Conservation (phyloP, 2,797 vertebrate species). For the Notoglanidium macrostoma region DNA sequence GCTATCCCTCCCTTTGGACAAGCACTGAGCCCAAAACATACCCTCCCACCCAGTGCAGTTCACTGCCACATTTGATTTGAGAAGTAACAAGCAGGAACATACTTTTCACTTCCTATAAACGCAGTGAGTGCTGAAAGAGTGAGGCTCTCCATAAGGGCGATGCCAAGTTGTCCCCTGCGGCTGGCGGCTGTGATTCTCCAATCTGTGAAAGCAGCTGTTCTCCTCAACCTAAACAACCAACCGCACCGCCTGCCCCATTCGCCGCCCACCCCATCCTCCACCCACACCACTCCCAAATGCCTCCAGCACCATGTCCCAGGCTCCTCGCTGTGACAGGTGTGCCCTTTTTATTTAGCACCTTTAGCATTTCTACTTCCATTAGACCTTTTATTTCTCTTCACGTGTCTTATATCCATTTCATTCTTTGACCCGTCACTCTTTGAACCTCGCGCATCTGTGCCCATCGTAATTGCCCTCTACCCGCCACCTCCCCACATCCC, state of each 20-base stretch:
- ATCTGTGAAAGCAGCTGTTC: slow-evolving; percentile 11
- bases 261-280: neutral
- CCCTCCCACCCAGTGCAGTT: slow-evolving; percentile 1
- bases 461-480: neutral
- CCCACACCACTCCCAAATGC: neutral
- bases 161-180: neutral
- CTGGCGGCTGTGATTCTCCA: neutral
- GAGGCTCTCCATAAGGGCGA: neutral
- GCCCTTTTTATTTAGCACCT: slow-evolving; percentile 12
- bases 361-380: neutral
- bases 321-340: slow-evolving; percentile 37
- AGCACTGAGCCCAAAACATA: neutral
- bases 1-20: neutral
- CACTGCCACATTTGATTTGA: slow-evolving; percentile 39
- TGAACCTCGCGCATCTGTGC: slow-evolving; percentile 25
- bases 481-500: neutral
- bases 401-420: slow-evolving; percentile 23
- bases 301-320: slow-evolving; percentile 13
- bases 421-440: slow-evolving; percentile 14
- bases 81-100: slow-evolving; percentile 16
- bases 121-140: slow-evolving; percentile 14
- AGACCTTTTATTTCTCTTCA: slow-evolving; percentile 9
- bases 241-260: neutral
- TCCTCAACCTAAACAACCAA: too few relatives aligned
- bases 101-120: slow-evolving; percentile 38